These are phyloP conservation scores for Mesocricetus auratus DNA, from an alignment of 2,113 vertebrate genomes.

Conservation along the genomic window DNA sequence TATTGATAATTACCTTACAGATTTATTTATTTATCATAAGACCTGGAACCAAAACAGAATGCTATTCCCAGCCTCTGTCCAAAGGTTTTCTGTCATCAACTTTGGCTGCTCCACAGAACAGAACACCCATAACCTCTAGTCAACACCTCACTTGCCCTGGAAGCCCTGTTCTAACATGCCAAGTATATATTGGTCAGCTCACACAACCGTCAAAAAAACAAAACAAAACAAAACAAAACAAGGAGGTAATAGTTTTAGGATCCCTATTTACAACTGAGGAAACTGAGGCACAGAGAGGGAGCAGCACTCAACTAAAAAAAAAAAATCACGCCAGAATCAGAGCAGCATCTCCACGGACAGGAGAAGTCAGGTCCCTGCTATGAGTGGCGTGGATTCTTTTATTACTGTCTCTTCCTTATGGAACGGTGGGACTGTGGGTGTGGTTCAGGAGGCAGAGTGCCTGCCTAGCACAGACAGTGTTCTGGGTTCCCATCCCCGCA, in stretches of 20 bases:
- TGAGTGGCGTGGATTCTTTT: not conserved
- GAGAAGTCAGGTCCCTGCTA: not conserved
- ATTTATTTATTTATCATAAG: constrained; percentile 32
- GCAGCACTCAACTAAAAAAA: constrained; percentile 39
- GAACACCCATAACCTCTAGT: not conserved
- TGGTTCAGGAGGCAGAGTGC: not conserved
- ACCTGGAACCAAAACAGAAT: not conserved
- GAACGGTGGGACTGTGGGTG: too few relatives aligned
- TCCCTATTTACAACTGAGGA: not conserved
- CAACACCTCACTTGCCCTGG: not conserved
- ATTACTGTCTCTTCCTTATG: not conserved
- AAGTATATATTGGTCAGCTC: not conserved
- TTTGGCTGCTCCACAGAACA: not conserved
- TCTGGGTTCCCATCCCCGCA: not conserved
- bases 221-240: not conserved
- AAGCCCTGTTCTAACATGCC: not conserved
- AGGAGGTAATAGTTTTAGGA: too few relatives aligned
- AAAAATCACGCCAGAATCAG: not conserved
- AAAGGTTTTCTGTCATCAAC: not conserved
- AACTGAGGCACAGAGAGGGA: not conserved
- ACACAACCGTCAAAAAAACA: not conserved
- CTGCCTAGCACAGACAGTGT: not conserved
- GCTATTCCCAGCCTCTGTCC: not conserved
- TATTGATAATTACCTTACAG: not conserved
- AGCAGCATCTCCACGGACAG: not conserved